Base-by-base conservation (phyloP, 2,113 vertebrate species). In the Carettochelys insculpta region DNA sequence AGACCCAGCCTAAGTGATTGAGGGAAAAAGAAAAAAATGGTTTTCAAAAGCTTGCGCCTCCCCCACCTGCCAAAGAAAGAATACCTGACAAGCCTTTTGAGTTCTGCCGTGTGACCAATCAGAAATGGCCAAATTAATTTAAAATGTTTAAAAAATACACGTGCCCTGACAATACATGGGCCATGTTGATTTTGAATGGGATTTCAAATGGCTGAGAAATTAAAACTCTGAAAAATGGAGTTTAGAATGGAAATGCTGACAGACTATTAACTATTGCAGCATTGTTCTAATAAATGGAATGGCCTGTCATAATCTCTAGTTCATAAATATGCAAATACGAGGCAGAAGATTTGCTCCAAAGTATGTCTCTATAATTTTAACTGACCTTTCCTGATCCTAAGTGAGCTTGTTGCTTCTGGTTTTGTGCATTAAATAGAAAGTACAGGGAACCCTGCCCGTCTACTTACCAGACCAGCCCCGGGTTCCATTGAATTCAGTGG, bases 311-410 rank as follows among this genome's bases (percentile, higher is more conserved):
- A 98, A 98, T 98, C 97, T 98, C 97, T 97, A 98, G 96, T 98
- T 98, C 97, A 98, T 98, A 98, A 98, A 98, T 98, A 98, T 98
- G 98, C 98, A 98, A 98, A 98, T 98, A 97, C 93, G 96, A 98
- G 97, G 94, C 96, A 97, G 96, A 96, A 95, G 97, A 97, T 98
- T 97, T 98, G 97, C 98, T 98, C 98, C 97, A 97, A 97, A 98
- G 97, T 97, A 98, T 98, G 97, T 98, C 97, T 98, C 97, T 97
- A 98, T 98, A 98, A 98, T 98, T 98, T 98, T 98, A 98, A 97
- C 97, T 98, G 98, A 98, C 97, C 98, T 98, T 98, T 98, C 97
- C 96, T 97, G 97, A 95, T 98, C 97, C 96, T 92, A 94, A 97
- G 97, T 86, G 96, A 97, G 96, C 98, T 97, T 98, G 98, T 98